Base-by-base conservation (phyloP, 1,140 invertebrate species). In the Apocrypta bakeri region DNA sequence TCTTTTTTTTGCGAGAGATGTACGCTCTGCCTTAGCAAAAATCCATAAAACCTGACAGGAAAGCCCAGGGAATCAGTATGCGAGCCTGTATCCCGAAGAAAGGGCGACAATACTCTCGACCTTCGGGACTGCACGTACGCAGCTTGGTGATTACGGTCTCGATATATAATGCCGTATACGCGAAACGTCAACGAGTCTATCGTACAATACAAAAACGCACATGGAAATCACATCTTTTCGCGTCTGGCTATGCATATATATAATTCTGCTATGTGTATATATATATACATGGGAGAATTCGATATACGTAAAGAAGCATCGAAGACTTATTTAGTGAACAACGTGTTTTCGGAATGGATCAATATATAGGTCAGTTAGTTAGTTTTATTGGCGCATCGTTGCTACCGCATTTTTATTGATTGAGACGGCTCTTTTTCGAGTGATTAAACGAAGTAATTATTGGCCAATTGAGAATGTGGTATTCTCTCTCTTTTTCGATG, bases 211-310 rank as follows among this genome's bases (percentile, higher is more conserved):
- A n/a, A n/a, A n/a, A n/a, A 77, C 79, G 81, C 73, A 61, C 29
- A 27, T 17, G 56, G 69, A 79, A 85, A 85, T 79, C n/a, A 25
- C 25, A 2, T 56, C 31, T 27, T 63, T n/a, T n/a, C 33, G n/a
- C 64, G 9, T 66, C 64, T 25, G 64, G 29, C 21, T 31, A 31
- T 17, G 27, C n/a, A n/a, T n/a, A n/a, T n/a, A n/a, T n/a, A n/a
- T n/a, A n/a, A n/a, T n/a, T n/a, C n/a, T n/a, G n/a, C n/a, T n/a
- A n/a, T n/a, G n/a, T n/a, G n/a, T n/a, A n/a, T n/a, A n/a, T n/a
- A n/a, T n/a, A n/a, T n/a, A n/a, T n/a, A n/a, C n/a, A n/a, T n/a
- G n/a, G n/a, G n/a, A n/a, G n/a, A n/a, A n/a, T n/a, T n/a, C n/a
- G n/a, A n/a, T n/a, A n/a, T n/a, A n/a, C n/a, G 31, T 8, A 9